These are phyloP conservation scores for Crotalus tigris DNA, from an alignment of 2,113 vertebrate genomes.

Conservation along the genomic window DNA sequence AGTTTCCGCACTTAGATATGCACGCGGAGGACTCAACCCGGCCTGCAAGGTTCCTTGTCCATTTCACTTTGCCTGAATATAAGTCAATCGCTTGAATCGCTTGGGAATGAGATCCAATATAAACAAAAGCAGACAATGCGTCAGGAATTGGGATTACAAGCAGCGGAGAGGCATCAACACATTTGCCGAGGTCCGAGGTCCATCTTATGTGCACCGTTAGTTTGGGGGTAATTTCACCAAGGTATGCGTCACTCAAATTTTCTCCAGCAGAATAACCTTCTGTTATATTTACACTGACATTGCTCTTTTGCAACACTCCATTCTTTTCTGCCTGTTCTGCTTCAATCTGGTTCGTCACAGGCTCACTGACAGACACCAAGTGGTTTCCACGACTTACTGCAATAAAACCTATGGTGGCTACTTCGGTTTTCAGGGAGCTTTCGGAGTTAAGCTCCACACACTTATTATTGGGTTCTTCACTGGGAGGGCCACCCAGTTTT, in stretches of 20 bases:
- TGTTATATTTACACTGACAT: neutral
- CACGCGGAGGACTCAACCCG: conserved; percentile 91
- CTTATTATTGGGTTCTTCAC: conserved; percentile 41
- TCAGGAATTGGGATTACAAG: conserved; percentile 62
- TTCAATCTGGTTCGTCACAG: neutral
- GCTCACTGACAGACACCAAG: conserved; percentile 35
- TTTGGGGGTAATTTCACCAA: neutral
- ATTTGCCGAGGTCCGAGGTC: conserved; percentile 86
- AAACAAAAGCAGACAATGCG: conserved; percentile 63
- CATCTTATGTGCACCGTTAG: conserved; percentile 74
- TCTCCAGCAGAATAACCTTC: neutral
- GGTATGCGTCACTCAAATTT: neutral
- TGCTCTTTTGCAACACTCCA: conserved; percentile 13
- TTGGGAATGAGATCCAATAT: conserved; percentile 91
- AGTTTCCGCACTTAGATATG: conserved; percentile 81
- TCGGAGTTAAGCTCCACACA: conserved; percentile 40
- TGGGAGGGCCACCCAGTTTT: conserved; percentile 38
- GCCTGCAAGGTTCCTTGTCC: conserved; percentile 86
- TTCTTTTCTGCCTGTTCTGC: neutral
- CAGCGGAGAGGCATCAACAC: conserved; percentile 92
- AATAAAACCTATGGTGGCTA: conserved; percentile 41
- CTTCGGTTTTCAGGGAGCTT: neutral
- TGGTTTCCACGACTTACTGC: conserved; percentile 68
- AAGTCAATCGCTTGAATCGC: conserved; percentile 84
- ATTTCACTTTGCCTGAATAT: conserved; percentile 76